Evolutionary conservation across 2,888 invertebrate genomes (phyloP), one percentile per base, ranked within the genome.

Genomic region (Synergus itoensis): DNA sequence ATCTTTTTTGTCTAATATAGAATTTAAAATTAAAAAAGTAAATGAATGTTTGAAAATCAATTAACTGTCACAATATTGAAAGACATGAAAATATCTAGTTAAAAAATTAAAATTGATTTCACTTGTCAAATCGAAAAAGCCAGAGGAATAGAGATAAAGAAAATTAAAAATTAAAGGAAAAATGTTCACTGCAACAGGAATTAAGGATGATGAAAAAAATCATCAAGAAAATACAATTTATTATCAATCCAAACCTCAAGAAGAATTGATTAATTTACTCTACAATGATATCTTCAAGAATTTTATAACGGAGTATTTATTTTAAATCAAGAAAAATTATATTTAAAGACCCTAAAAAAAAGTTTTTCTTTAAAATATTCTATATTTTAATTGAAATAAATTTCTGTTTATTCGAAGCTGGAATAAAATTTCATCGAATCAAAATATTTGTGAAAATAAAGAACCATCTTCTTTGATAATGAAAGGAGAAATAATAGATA

Each of bases 241-340:
- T 60, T 21, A 18, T 60, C 18, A 21, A 21, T 87, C 84, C 40
- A 85, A 41, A 11, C 40, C 81, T 1, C 82, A 84, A 64, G 80
- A 89, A 45, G 86, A 89, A 76, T 89, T 86, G 45, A 82, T 86
- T 7, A 84, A 80, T 78, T 77, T 83, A 9, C 48, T 89, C 12
- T 89, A 88, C 62, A 87, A 86, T 40, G 86, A 87, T 21, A 76
- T 87, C 21, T 60, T 86, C n/a, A 18, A 80, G 45, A 62, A 79
- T 67, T 84, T 88, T 40, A 41, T 85, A 4, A 77, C 77, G 16
- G 76, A 82, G 89, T 89, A 86, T 80, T 81, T 1, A 28, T 18
- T 12, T 53, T 9, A 57, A 43, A n/a, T 16, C 4, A 12, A 3
- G 4, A 57, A 57, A 14, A 11, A 5, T 21, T 21, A 14, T 28